Conservation (phyloP, 2,113 vertebrate species). For the Cairina moschata region DNA sequence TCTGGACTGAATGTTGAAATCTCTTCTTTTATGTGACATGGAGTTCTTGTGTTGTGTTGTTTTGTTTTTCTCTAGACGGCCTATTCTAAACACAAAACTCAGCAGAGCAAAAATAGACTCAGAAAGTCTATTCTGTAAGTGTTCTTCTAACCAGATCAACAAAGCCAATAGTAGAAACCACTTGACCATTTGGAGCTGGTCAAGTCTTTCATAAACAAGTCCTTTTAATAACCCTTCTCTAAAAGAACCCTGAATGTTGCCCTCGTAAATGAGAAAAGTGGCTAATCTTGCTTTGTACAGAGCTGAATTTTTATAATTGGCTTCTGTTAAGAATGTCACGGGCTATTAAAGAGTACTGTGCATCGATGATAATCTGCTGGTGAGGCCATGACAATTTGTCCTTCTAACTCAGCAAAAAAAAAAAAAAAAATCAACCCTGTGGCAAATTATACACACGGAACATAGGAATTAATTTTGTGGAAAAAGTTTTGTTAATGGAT, state of each 20-base stretch:
- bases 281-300: constrained; percentile 18
- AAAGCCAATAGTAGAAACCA: neutral
- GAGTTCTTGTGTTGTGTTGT: neutral
- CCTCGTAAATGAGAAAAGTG: neutral
- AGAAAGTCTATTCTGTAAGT: neutral
- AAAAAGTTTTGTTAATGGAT: neutral
- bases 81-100: neutral
- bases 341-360: constrained; percentile 16
- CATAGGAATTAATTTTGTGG: neutral
- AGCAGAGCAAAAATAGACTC: constrained; percentile 1
- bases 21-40: neutral
- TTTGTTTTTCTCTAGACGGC: neutral
- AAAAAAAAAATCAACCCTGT: neutral
- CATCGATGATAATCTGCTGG: neutral
- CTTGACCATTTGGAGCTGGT: neutral
- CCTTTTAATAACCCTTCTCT: neutral
- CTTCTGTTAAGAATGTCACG: constrained; percentile 29
- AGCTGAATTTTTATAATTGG: constrained; percentile 29
- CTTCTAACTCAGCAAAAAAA: neutral
- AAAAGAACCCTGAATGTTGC: neutral
- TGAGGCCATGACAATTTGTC: neutral
- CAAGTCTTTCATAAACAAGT: constrained; percentile 22
- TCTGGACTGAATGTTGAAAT: constrained; percentile 3
- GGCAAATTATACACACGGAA: neutral
- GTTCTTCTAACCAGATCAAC: neutral